Base-by-base conservation (phyloP, 2,113 vertebrate species). In the Cyanistes caeruleus region DNA sequence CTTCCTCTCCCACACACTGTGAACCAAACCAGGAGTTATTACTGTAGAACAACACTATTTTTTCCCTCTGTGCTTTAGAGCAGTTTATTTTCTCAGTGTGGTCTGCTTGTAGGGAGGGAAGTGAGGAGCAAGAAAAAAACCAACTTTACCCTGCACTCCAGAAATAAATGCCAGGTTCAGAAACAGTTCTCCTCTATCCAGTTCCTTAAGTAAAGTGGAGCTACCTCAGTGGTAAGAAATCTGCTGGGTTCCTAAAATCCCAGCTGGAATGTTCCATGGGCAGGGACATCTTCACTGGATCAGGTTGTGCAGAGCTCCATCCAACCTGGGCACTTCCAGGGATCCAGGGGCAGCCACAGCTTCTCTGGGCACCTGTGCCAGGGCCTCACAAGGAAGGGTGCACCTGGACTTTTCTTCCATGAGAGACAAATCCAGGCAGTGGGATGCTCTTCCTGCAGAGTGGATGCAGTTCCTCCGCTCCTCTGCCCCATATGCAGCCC, bases 1-100 rank as follows among this genome's bases (percentile, higher is more conserved):
- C 74, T 91, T 93, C 84, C 59, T 95, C 93, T 91, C 93, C 84
- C 85, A 90, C 87, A 93, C 85, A 55, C 67, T 88, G 65, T 85
- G 90, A 94, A 90, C 51, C 69, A 88, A 95, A 89, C 67, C 89
- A 85, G 77, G 90, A 89, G 82, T 85, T 93, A 83, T 48, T 85
- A 46, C 67, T 83, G 51, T 5, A 8, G 69, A 77, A 89, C 70
- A 91, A 46, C 76, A 67, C 72, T 94, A 27, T 74, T 93, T 94
- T 94, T 80, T 35, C 67, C 53, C 70, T 89, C 63, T 14, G 1
- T 93, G 64, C 72, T 91, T 93, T 27, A 46, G 65, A 93, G 84
- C 59, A 73, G 74, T 91, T 95, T 73, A 85, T 93, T 93, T 94
- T 95, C 92, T 92, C 82, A 27, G 89, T 89, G 44, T 79, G 85